Base-by-base conservation (phyloP, 2,797 vertebrate species). In the Pachyuromys duprasi region DNA sequence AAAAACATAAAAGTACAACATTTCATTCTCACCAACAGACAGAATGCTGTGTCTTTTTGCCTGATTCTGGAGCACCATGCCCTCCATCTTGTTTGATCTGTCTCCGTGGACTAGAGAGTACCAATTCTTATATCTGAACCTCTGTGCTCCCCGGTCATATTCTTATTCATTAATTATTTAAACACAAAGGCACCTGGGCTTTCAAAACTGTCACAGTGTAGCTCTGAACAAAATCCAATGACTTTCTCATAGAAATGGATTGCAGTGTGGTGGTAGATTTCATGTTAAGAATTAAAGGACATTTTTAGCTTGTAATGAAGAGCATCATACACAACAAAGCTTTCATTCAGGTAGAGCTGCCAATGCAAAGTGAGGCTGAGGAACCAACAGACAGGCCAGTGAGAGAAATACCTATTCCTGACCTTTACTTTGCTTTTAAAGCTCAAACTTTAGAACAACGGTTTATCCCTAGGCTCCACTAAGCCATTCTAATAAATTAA, bases 141-240 rank as follows among this genome's bases (percentile, higher is more conserved):
- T 80, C 31, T 42, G 31, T 90, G 60, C 6, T 87, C n/a, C 18
- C 79, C 6, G 75, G 33, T 65, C 12, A 83, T n/a, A 60, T 15
- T 76, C 60, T 84, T 1, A 14, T 28, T 70, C 63, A 89, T 90
- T 96, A 63, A 70, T 91, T 90, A 81, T 93, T 79, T 94, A 55
- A 82, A 63, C 42, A 89, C 45, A 80, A 17, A 0, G 8, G 45
- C 65, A 78, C 45, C 55, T 91, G 55, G 12, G 1, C 65, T 95
- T 78, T 82, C 65, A 76, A 63, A 94, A 90, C 36, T 62, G 49
- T 65, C 13, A 2, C 79, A 67, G n/a, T 33, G 42, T 94, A 62
- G 79, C 42, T 97, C 45, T 55, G 24, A 70, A 45, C 4, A 90
- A 67, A 67, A 84, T 75, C 3, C 36, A 63, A 31, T 33, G n/a